Evolutionary conservation across 2,113 vertebrate species (phyloP), one percentile per base, ranked within the genome.

Genomic region (Cacatua alba): DNA sequence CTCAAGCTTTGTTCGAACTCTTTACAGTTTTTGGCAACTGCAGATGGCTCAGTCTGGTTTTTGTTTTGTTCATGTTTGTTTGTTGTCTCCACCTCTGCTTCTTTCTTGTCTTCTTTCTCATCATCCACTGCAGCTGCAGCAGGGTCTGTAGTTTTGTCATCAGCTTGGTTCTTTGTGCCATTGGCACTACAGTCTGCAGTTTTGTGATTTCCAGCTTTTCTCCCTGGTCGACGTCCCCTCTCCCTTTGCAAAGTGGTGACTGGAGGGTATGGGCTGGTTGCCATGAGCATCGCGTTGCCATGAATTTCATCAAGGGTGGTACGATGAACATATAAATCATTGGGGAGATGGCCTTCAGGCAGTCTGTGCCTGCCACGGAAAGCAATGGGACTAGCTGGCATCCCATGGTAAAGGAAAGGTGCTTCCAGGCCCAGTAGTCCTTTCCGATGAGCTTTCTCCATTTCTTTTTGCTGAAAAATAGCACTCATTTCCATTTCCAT

Each of bases 401-500:
- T 90, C 26, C 97, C 93, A 1, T 98, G 97, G 94, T 98, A 99
- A 28, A 99, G 96, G 95, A 98, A 97, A 25, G 98, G 98, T 26
- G 98, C 96, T 35, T 99, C 99, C 14, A 99, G 97, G 57, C 98
- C 98, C 81, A 98, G 93, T 2, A 99, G 97, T 17, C 98, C 98
- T 97, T 99, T 99, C 88, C 98, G 98, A 49, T 99, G 99, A 60
- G 98, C 98, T 51, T 98, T 99, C 95, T 99, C 99, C 95, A 99
- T 97, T 94, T 99, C 99, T 88, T 99, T 99, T 95, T 99, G 99
- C 90, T 99, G 99, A 91, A 99, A 98, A 95, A 99, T 98, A 92
- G 99, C 98, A 59, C 98, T 99, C 98, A 99, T 99, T 97, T 99
- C 99, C 98, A 99, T 99, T 89, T 98, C 98, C 97, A 98, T 97